Percentiles rank a stretch among this genome's conserved stretches.
Conservation (phyloP, 1,140 invertebrate species). For the Drosophila repletoides region DNA sequence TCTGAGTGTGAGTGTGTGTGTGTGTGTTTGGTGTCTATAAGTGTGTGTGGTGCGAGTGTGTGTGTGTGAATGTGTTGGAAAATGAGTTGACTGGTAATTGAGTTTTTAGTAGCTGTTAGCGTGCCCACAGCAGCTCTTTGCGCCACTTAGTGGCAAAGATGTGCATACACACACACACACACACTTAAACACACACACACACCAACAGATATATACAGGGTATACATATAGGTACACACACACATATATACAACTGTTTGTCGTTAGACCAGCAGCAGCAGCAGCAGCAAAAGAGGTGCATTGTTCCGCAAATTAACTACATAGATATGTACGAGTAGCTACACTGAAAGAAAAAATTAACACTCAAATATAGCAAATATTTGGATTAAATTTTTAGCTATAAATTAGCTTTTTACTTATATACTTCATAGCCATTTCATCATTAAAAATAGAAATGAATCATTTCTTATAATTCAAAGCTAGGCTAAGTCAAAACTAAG, state of each 20-base stretch:
- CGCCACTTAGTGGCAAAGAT: conserved; percentile 66
- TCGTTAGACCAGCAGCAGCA: conserved; percentile 13
- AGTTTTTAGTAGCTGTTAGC: conserved; percentile 78
- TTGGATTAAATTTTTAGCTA: too few species aligned
- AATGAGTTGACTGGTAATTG: conserved; percentile 64
- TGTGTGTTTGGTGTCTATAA: too few species aligned
- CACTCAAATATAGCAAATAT: too few species aligned
- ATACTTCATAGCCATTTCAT: too few species aligned
- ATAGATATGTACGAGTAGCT: conserved; percentile 2
- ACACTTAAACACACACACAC: background rate
- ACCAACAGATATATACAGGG: background rate
- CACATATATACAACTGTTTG: background rate
- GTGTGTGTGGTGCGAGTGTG: background rate
- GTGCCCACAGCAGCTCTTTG: conserved; percentile 66
- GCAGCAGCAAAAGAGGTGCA: conserved; percentile 34
- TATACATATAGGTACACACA: too few species aligned
- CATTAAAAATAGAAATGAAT: too few species aligned
- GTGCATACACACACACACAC: conserved; percentile 33
- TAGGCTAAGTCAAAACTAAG: too few species aligned
- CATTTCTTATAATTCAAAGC: too few species aligned
- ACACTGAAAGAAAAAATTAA: too few species aligned
- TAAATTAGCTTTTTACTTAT: too few species aligned
- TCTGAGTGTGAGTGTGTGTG: background rate
- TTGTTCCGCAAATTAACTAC: conserved; percentile 68
- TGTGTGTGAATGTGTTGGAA: conserved; percentile 9